A percentile compares a stretch with the other conserved stretches of the same genome.
Evolutionary conservation across 2,888 invertebrate genomes (phyloP).

Genomic region (Drosophila neonasuta): DNA sequence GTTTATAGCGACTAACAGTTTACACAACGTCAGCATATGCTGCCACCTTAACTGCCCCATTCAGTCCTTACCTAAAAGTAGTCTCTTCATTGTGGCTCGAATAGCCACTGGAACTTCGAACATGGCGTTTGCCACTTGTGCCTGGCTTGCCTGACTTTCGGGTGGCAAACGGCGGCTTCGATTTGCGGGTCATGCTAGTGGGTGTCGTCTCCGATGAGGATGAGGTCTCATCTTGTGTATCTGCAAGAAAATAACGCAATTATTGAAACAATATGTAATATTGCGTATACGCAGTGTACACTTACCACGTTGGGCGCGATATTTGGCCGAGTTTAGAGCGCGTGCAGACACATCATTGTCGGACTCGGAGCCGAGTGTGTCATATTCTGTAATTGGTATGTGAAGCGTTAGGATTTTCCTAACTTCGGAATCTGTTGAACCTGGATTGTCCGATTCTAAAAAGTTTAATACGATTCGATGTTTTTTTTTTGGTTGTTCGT

Average conservation of each 20-base stretch:
- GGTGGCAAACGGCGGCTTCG: constrained; percentile 88
- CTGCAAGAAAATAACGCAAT: constrained; percentile 72
- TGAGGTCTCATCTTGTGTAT: constrained; percentile 89
- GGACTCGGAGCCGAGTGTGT: constrained; percentile 90
- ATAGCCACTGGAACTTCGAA: constrained; percentile 90
- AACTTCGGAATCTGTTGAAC: constrained; percentile 96
- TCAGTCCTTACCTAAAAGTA: constrained; percentile 87
- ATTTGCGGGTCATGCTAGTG: constrained; percentile 86
- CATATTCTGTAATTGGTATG: constrained; percentile 96
- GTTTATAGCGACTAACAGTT: constrained; percentile 55
- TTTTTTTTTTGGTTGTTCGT: constrained; percentile 60
- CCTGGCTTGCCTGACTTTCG: constrained; percentile 86
- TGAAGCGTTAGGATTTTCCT: constrained; percentile 95
- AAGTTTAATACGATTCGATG: constrained; percentile 83
- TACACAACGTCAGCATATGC: constrained; percentile 2
- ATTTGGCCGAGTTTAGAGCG: constrained; percentile 83
- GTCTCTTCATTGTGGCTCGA: constrained; percentile 93
- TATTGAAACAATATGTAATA: background rate
- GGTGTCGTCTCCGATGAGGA: constrained; percentile 91
- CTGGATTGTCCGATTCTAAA: constrained; percentile 95
- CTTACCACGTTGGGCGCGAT: constrained; percentile 82
- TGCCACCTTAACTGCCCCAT: background rate
- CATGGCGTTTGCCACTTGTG: constrained; percentile 86
- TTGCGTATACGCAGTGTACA: constrained; percentile 2
- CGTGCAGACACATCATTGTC: constrained; percentile 91